phyloP scores from a whole-genome alignment of 2,113 vertebrate species.

The Sorex fumeus region DNA sequence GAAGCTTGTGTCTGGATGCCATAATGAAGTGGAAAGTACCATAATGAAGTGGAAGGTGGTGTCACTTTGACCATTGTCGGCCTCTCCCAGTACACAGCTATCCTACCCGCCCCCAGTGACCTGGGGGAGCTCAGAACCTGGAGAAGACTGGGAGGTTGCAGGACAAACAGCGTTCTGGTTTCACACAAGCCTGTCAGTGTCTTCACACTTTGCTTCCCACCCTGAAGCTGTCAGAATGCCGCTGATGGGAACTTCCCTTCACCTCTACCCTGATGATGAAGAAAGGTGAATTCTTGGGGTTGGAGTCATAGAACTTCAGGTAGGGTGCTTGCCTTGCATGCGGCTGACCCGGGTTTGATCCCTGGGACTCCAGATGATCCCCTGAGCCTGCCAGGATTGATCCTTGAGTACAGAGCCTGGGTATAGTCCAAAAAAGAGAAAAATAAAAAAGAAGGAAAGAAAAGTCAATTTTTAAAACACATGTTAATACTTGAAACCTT shows the following conservation, averaged over 20 bases:
- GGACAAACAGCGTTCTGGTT: not conserved
- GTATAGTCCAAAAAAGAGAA: too few relatives aligned
- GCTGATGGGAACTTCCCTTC: not conserved
- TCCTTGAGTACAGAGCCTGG: too few relatives aligned
- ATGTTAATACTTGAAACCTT: not conserved
- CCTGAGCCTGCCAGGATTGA: too few relatives aligned
- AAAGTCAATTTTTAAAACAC: conserved; percentile 56
- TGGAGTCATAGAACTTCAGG: too few relatives aligned
- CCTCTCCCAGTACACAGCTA: not conserved
- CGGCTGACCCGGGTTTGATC: too few relatives aligned
- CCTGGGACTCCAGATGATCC: too few relatives aligned
- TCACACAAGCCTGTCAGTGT: not conserved
- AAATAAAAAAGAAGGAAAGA: too few relatives aligned
- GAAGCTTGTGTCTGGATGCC: not conserved
- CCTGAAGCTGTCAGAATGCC: not conserved
- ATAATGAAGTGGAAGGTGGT: not conserved
- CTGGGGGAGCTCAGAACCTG: not conserved
- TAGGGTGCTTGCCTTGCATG: too few relatives aligned
- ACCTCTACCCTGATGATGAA: conserved; percentile 4
- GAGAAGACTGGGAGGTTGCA: not conserved
- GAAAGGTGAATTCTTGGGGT: not conserved
- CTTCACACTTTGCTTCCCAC: not conserved
- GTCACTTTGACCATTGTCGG: not conserved
- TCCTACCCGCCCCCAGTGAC: not conserved
- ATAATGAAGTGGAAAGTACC: not conserved